Evolutionary conservation across 2,113 vertebrate genomes (phyloP).

Genomic region (Terrapene triunguis): DNA sequence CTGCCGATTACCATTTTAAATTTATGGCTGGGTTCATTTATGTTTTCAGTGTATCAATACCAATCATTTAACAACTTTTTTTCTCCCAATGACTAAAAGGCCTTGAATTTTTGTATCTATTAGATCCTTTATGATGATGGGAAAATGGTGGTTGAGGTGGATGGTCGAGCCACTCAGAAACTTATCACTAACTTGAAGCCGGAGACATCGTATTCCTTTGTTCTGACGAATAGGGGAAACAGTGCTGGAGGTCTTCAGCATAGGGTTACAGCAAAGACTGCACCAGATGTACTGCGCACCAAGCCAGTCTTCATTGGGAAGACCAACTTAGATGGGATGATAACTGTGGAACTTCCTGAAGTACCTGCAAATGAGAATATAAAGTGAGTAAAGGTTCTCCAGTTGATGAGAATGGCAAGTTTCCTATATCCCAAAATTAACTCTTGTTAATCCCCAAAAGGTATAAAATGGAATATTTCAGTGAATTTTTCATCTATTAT

Average conservation of each 20-base stretch:
- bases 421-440: not conserved
- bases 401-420: not conserved
- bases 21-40: not conserved
- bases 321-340: constrained; percentile 95
- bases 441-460: not conserved
- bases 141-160: constrained; percentile 96
- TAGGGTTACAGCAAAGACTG: constrained; percentile 94
- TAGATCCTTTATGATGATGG: constrained; percentile 99
- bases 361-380: constrained; percentile 93
- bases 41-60: not conserved
- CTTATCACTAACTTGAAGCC: constrained; percentile 97
- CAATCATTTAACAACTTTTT: not conserved
- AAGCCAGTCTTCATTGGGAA: constrained; percentile 95
- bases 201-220: constrained; percentile 97
- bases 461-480: not conserved
- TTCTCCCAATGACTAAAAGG: not conserved
- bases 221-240: constrained; percentile 96
- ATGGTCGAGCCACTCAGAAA: constrained; percentile 95
- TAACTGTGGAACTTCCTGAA: constrained; percentile 92
- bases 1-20: not conserved
- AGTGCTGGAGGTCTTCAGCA: constrained; percentile 97
- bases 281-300: constrained; percentile 92
- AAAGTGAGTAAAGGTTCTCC: constrained; percentile 80
- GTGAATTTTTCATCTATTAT: not conserved
- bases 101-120: constrained; percentile 13